Conservation (phyloP, 1,140 invertebrate genomes). For the Apocrypta bakeri region DNA sequence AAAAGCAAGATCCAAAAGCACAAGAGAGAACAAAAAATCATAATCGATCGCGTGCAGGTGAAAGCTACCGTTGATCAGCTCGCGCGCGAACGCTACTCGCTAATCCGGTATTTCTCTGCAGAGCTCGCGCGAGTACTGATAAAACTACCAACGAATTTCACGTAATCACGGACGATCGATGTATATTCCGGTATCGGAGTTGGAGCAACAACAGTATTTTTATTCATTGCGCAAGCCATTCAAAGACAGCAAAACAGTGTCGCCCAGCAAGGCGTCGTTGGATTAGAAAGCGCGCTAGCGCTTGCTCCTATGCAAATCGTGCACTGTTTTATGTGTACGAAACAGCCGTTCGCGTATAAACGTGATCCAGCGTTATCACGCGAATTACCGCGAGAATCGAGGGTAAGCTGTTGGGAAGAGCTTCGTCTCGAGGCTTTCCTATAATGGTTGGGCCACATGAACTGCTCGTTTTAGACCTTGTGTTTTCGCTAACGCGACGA, state of each 20-base stretch:
- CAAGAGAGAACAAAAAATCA: background rate
- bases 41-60: background rate
- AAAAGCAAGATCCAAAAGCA: constrained; percentile 5
- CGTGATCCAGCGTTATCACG: background rate
- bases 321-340: background rate
- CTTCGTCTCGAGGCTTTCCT: no score
- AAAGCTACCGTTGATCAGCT: background rate
- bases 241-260: background rate
- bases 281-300: constrained; percentile 32
- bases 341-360: no score
- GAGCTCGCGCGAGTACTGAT: no score
- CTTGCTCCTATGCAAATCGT: background rate
- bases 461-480: no score
- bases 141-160: constrained; percentile 22
- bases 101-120: constrained; percentile 23
- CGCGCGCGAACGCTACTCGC: no score
- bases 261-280: background rate
- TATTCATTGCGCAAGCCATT: constrained; percentile 28
- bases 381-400: background rate
- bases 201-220: background rate
- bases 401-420: no score
- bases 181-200: background rate
- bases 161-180: constrained; percentile 40
- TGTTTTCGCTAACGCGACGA: no score
- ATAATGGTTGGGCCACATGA: no score